Evolutionary conservation across 2,888 invertebrate genomes (phyloP), one percentile per base, ranked within the genome.

Genomic region (Steinernema carpocapsae): DNA sequence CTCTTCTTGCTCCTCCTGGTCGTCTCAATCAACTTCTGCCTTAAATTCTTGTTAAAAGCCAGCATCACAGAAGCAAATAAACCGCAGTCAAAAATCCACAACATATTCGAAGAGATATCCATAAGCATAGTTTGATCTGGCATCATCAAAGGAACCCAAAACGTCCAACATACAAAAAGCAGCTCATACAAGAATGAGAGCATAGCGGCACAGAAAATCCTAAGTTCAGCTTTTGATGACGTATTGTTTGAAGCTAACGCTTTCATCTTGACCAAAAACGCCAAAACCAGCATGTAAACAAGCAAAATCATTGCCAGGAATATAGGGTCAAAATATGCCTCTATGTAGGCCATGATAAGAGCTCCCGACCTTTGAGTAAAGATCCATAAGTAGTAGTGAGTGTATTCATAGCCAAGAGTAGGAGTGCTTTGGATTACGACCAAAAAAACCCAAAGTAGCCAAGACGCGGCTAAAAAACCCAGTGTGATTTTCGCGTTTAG

Each of bases 361-460:
- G 56, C 17, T 56, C 56, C 56, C 2, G 12, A 12, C 3, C 26
- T 22, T 4, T 19, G 12, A 22, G 24, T 56, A 22, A 19, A 24
- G 56, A 56, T 3, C 56, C 56, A 56, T 3, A 26, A 4, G 14
- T 24, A 19, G 48, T 7, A 14, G 14, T 48, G 19, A 14, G 48
- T 48, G 19, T 48, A 48, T 4, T 17, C 19, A 14, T 48, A 48
- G 7, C 48, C 48, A 48, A 48, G 19, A 14, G n/a, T 19, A 3
- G 48, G 48, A 17, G n/a, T n/a, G 17, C 48, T 48, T 14, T n/a
- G 48, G 19, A 48, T 48, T 19, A 48, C 48, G 19, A 48, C 48
- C 48, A 48, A 14, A 14, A 48, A 19, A 48, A 14, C 48, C 64
- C 64, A 64, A 22, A 64, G n/a, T 1, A 64, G 22, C 64, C 64